These are phyloP conservation scores for Lepidocolaptes lacrymiger DNA, from an alignment of 2,797 vertebrate species.

Conservation along the genomic window DNA sequence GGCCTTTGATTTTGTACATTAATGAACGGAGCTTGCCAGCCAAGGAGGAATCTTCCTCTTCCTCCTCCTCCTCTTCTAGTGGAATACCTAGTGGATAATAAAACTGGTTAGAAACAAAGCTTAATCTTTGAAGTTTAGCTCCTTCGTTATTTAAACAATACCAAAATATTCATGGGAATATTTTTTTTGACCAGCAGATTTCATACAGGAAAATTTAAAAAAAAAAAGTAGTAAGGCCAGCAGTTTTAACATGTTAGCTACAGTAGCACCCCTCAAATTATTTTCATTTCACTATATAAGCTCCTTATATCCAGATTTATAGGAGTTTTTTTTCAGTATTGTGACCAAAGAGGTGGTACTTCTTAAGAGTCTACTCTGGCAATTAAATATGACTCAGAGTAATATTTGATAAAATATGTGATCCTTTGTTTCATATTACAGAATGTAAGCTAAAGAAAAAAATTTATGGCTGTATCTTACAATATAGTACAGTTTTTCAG, in stretches of 20 bases:
- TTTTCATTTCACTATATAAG: background rate
- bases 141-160: background rate
- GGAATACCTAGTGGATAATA: conserved; percentile 86
- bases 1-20: conserved; percentile 91
- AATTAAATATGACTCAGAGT: background rate
- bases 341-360: background rate
- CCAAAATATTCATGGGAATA: background rate
- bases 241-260: background rate
- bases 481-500: background rate
- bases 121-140: background rate
- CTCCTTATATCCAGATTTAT: background rate
- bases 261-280: background rate
- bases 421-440: background rate
- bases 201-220: background rate
- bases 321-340: background rate
- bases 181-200: background rate
- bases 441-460: background rate
- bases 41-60: conserved; percentile 87
- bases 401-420: background rate
- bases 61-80: conserved; percentile 89
- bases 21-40: conserved; percentile 88
- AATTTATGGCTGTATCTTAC: background rate
- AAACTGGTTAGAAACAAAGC: conserved; percentile 3
- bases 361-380: background rate
- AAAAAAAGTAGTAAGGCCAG: background rate